Evolutionary conservation across 2,113 vertebrate genomes (phyloP).

Genomic region (Platysternon megacephalum): DNA sequence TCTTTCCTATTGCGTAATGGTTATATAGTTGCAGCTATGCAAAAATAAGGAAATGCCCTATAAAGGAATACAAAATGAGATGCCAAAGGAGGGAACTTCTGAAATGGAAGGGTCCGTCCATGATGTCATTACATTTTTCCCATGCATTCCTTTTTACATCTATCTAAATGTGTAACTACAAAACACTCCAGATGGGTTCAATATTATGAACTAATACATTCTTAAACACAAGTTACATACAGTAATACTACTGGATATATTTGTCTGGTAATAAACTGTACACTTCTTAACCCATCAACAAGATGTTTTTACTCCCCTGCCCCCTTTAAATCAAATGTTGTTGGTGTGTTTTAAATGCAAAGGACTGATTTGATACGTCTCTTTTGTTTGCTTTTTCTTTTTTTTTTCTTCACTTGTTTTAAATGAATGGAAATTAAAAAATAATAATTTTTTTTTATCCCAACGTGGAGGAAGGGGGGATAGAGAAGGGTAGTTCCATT

Average conservation of each 20-base stretch:
- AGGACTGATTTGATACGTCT: not conserved
- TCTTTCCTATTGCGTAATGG: conserved; percentile 11
- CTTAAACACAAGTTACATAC: not conserved
- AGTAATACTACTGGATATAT: not conserved
- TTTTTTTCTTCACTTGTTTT: not conserved
- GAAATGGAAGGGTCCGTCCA: not conserved
- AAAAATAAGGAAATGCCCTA: not conserved
- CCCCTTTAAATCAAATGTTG: not conserved
- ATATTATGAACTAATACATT: not conserved
- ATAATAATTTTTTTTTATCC: not conserved
- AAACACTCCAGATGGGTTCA: not conserved
- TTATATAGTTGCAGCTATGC: not conserved
- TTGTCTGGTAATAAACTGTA: not conserved
- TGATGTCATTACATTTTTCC: not conserved
- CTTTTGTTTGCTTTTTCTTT: not conserved
- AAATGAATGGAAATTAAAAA: not conserved
- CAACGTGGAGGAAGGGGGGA: not conserved
- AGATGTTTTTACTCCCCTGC: rapidly evolving
- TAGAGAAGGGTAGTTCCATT: not conserved
- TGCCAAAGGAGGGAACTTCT: not conserved
- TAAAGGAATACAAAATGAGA: not conserved
- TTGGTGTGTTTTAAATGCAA: not conserved
- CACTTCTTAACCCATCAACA: not conserved
- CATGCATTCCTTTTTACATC: not conserved
- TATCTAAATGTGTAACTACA: not conserved